phyloP scores from a whole-genome alignment of 1,140 invertebrate genomes.

The Drosophila tristis region DNA sequence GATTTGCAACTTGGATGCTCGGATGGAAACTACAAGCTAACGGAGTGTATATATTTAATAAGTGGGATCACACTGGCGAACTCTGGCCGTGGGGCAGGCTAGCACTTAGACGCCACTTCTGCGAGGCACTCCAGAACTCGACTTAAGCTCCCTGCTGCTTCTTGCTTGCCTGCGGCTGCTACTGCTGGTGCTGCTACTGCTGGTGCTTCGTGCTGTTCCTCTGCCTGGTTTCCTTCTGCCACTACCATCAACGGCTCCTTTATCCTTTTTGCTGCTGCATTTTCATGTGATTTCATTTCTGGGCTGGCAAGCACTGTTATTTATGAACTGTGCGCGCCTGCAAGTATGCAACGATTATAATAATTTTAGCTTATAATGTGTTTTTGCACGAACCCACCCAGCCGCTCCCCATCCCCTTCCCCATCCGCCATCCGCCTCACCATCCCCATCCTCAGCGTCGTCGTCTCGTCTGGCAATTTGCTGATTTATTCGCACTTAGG shows the following conservation, averaged over 20 bases:
- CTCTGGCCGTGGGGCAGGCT: too few relatives aligned
- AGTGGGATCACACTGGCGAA: too few relatives aligned
- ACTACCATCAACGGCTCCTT: not conserved
- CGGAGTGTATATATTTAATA: too few relatives aligned
- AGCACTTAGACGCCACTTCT: too few relatives aligned
- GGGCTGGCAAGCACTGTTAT: conserved; percentile 35
- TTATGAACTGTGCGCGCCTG: conserved; percentile 67
- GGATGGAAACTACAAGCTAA: too few relatives aligned
- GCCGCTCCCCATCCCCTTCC: not conserved
- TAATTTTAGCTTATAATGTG: conserved; percentile 75
- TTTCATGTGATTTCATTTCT: conserved; percentile 44
- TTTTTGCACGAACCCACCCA: conserved; percentile 39
- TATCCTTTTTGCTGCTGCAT: conserved; percentile 18
- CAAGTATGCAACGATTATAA: conserved; percentile 73
- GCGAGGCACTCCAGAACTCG: too few relatives aligned
- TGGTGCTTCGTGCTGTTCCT: too few relatives aligned
- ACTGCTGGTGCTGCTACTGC: too few relatives aligned
- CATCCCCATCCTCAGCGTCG: not conserved
- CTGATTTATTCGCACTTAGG: conserved; percentile 73
- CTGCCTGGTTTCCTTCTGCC: too few relatives aligned
- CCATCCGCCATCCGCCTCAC: not conserved
- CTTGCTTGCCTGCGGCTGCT: too few relatives aligned
- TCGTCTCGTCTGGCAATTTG: conserved; percentile 55
- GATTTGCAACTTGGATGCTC: too few relatives aligned
- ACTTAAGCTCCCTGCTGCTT: too few relatives aligned